A percentile compares a stretch with the other conserved stretches of the same genome.
Evolutionary conservation across 1,140 invertebrate species (phyloP).

Genomic region (Ganaspis sp.): DNA sequence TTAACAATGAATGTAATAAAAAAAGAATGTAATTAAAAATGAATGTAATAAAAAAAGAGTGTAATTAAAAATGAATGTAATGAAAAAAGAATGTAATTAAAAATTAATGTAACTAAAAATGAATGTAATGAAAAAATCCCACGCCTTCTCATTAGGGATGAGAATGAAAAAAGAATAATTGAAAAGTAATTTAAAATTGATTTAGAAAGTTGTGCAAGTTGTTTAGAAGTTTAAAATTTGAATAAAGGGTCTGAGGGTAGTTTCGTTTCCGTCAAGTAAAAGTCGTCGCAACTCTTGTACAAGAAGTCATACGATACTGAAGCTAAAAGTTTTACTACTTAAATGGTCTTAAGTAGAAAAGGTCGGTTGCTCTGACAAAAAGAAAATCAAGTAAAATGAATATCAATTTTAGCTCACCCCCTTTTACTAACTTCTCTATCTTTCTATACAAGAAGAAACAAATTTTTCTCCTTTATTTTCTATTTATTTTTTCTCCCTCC

Average conservation of each 20-base stretch:
- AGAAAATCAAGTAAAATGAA: neutral
- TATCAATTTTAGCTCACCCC: neutral
- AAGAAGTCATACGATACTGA: neutral
- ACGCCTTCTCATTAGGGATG: no score
- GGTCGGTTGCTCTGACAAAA: neutral
- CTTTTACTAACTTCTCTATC: slow-evolving; percentile 7
- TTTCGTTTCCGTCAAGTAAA: neutral
- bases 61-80: no score
- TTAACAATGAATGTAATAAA: no score
- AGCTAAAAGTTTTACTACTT: slow-evolving; percentile 8
- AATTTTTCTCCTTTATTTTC: neutral
- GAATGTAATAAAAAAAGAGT: no score
- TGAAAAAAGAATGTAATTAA: no score
- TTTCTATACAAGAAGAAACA: neutral
- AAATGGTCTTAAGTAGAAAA: neutral
- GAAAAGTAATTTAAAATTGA: neutral
- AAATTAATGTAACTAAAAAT: no score
- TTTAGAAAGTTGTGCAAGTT: neutral
- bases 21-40: no score
- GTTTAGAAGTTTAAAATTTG: neutral
- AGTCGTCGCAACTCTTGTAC: neutral
- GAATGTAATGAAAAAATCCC: no score
- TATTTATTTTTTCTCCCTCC: neutral
- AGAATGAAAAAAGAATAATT: no score
- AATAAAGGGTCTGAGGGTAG: neutral